These are phyloP conservation scores for Bungarus multicinctus DNA, from an alignment of 2,113 vertebrate genomes.

Conservation along the genomic window DNA sequence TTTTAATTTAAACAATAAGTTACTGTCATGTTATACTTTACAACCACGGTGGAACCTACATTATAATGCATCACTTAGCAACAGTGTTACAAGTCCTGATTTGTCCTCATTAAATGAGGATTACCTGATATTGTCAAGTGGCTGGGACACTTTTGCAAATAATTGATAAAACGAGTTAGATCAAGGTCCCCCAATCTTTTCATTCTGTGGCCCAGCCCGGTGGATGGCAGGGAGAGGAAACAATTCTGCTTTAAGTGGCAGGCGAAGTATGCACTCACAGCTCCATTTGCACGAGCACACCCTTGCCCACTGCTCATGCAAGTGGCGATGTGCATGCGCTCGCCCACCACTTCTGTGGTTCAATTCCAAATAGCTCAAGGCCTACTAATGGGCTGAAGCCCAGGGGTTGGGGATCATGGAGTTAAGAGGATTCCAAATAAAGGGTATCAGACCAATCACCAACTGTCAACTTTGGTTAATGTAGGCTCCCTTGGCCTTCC, in stretches of 20 bases:
- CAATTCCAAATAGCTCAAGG: too few relatives aligned
- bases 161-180: not conserved
- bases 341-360: too few relatives aligned
- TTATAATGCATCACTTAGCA: not conserved
- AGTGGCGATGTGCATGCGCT: too few relatives aligned
- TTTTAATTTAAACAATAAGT: not conserved
- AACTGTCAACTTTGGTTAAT: not conserved
- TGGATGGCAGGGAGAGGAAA: too few relatives aligned
- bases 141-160: not conserved
- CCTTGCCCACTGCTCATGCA: too few relatives aligned
- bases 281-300: too few relatives aligned
- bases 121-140: not conserved
- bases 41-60: not conserved
- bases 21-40: not conserved
- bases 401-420: not conserved
- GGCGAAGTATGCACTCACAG: too few relatives aligned
- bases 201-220: too few relatives aligned
- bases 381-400: too few relatives aligned
- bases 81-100: not conserved
- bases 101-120: not conserved
- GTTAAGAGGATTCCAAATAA: not conserved
- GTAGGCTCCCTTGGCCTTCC: not conserved
- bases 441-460: not conserved
- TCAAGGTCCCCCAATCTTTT: too few relatives aligned
- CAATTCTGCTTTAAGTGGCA: too few relatives aligned